Base-by-base conservation (phyloP, 2,888 invertebrate species). In the Brachypterus glaber region DNA sequence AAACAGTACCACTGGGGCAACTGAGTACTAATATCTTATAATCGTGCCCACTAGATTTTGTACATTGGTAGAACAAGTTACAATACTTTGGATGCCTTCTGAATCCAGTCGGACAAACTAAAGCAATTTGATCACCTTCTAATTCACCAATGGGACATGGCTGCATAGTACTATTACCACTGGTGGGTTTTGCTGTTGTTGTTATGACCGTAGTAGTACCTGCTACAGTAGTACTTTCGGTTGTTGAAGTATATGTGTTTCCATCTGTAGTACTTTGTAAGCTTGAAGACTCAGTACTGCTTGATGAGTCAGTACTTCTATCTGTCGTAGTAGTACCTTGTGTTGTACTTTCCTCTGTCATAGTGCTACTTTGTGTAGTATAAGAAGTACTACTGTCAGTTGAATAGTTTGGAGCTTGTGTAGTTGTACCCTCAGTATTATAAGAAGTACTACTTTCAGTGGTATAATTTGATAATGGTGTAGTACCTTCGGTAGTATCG, bases 61-160 rank as follows among this genome's bases (percentile, higher is more conserved):
- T 80, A 53, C 88, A 89, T 61, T 88, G 88, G 58, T 89, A 89
- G 67, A 88, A 87, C 50, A 84, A 63, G 54, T 84, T 82, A 53
- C 88, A 88, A 55, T 81, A 79, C 58, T 82, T 83, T 0, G 88
- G 86, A 70, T 89, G 87, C 46, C 85, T 71, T 55, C 74, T 74
- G 64, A 89, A 88, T 24, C 87, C 86, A 4, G 86, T 83, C 5
- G 88, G 88, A 57, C 88, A 89, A 2, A 85, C 75, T 39, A 79
- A 73, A 9, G 79, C 64, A 45, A 79, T 69, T 64, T 88, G 86
- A 44, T 82, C 79, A 13, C 77, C 75, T 35, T 79, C 76, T 7
- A 79, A 66, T 49, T 78, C 73, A 66, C 61, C 74, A 70, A 59
- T 73, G 57, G 61, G 66, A 49, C 65, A 66, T 17, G 55, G 53